Base-by-base conservation (phyloP, 2,797 vertebrate species). In the Decapterus maruadsi region DNA sequence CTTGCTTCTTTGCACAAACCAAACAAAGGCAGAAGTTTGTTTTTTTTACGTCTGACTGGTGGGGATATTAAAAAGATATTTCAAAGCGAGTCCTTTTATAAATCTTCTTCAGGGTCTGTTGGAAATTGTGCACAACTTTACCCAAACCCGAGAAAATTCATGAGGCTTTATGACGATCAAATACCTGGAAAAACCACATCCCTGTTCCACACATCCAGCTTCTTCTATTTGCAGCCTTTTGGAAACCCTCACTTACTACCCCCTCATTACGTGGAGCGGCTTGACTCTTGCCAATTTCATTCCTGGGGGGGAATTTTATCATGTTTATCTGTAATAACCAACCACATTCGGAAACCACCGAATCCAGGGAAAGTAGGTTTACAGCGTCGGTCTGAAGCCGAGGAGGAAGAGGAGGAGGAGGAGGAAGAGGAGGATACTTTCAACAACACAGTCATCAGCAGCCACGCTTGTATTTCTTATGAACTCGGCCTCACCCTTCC, bases 151-250 rank as follows among this genome's bases (percentile, higher is more conserved):
- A 17, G 45, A 2, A 19, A 17, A 46, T 16, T 46, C n/a, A 48
- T 48, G 46, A n/a, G 3, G 19, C 19, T 48, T 48, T 48, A 19
- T 48, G 46, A 1, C 4, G 19, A n/a, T n/a, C 7, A n/a, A 19
- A 8, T n/a, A n/a, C 8, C 9, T 22, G 50, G 43, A 77, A 67
- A 77, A 74, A 2, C 5, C 2, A 13, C 3, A 51, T 71, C 34
- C 20, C 5, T 40, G 8, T 9, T 48, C 2, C 60, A 56, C 20
- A 36, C 26, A 31, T 65, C n/a, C 16, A 10, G 2, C 7, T 22
- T 6, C 17, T 3, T 17, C 3, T 7, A n/a, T 17, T 45, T 59
- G 6, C 9, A 29, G n/a, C 8, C 1, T 10, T 50, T 14, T 22
- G 34, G 26, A 83, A 75, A n/a, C 6, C 29, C 4, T 48, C 55